phyloP scores from a whole-genome alignment of 2,797 vertebrate genomes.

The Botia almorhae region DNA sequence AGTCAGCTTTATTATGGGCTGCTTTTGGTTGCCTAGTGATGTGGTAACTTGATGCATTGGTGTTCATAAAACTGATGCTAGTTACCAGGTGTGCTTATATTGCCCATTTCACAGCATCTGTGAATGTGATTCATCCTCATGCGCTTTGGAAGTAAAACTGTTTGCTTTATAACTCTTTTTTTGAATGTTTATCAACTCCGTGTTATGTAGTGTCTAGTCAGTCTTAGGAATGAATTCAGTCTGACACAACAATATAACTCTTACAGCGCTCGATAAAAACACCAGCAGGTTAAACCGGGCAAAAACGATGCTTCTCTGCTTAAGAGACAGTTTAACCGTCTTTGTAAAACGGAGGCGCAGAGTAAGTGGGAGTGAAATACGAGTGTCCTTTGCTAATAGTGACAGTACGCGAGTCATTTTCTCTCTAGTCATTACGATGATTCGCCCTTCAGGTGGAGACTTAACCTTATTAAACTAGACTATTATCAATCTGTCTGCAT shows the following conservation, averaged over 20 bases:
- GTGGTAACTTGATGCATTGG: background rate
- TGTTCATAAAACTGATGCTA: too few relatives aligned
- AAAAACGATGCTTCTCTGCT: background rate
- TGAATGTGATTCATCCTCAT: too few relatives aligned
- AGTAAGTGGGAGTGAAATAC: conserved; percentile 61
- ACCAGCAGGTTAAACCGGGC: background rate
- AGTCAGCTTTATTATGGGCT: background rate
- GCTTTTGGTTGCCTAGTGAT: background rate
- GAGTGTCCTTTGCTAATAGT: conserved; percentile 62
- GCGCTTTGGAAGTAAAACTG: too few relatives aligned
- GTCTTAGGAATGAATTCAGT: background rate
- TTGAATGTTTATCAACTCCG: background rate
- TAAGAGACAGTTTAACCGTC: background rate
- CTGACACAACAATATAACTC: background rate
- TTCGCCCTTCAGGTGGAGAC: conserved; percentile 67
- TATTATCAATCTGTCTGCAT: conserved; percentile 68
- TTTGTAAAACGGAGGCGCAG: conserved; percentile 4
- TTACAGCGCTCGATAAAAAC: background rate
- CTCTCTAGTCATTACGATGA: conserved; percentile 53
- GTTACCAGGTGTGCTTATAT: too few relatives aligned
- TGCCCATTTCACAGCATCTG: too few relatives aligned
- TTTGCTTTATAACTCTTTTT: too few relatives aligned
- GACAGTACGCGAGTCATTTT: conserved; percentile 60
- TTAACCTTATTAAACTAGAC: conserved; percentile 66
- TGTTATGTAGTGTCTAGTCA: background rate